Evolutionary conservation across 2,888 invertebrate genomes (phyloP).

Genomic region (Unio pictorum): DNA sequence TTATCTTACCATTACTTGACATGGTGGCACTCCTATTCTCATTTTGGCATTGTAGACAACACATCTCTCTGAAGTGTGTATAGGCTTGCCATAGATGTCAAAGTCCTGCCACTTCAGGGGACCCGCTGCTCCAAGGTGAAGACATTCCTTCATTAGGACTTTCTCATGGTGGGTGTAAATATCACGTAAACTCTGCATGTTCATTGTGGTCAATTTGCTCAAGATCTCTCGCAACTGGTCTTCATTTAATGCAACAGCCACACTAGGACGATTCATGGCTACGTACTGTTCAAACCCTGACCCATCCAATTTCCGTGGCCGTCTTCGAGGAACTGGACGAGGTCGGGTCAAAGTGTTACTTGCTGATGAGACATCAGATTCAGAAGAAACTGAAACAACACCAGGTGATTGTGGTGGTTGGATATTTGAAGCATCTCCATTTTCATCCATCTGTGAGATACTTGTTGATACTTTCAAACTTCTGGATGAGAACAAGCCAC

Average conservation of each 20-base stretch:
- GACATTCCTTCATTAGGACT: conserved; percentile 48
- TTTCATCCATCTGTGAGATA: conserved; percentile 7
- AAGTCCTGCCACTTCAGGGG: conserved; percentile 62
- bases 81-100: conserved; percentile 59
- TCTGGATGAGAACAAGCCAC: background rate
- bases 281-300: conserved; percentile 60
- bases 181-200: conserved; percentile 56
- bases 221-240: conserved; percentile 54
- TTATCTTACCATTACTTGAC: conserved; percentile 58
- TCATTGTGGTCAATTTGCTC: conserved; percentile 51
- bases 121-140: conserved; percentile 39
- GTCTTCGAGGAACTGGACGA: conserved; percentile 52
- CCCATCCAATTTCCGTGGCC: conserved; percentile 46
- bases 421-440: conserved; percentile 22
- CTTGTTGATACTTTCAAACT: background rate
- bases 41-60: conserved; percentile 61
- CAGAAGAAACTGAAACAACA: conserved; percentile 41
- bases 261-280: conserved; percentile 61
- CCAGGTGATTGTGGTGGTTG: conserved; percentile 27
- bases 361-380: conserved; percentile 47
- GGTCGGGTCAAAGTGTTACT: conserved; percentile 54
- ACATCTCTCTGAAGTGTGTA: conserved; percentile 59
- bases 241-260: conserved; percentile 52
- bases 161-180: conserved; percentile 59
- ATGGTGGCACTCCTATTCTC: conserved; percentile 44